Conservation (phyloP, 1,140 invertebrate species). For the Psilanteris sp. region DNA sequence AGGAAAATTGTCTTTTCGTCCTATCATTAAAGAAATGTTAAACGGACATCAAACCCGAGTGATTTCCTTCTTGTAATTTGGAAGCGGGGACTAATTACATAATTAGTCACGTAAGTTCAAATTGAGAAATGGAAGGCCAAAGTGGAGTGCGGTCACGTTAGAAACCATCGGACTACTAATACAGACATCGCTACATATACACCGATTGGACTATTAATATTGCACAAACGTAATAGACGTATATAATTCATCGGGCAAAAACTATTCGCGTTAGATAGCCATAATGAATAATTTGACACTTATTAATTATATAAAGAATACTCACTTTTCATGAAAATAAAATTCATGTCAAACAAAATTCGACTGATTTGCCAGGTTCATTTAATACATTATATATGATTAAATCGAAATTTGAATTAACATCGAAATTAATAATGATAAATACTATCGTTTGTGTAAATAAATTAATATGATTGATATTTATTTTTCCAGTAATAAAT, state of each 20-base stretch:
- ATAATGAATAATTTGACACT: constrained; percentile 38
- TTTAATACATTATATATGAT: too few species aligned
- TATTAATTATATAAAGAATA: too few species aligned
- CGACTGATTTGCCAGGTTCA: too few species aligned
- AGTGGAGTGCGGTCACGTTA: constrained; percentile 36
- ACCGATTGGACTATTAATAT: constrained; percentile 44
- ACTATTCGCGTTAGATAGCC: constrained; percentile 14
- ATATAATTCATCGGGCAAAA: constrained; percentile 25
- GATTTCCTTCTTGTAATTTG: constrained; percentile 28
- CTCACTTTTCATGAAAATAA: too few species aligned
- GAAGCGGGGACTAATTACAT: constrained; percentile 62
- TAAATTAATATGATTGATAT: too few species aligned
- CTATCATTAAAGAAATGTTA: constrained; percentile 18
- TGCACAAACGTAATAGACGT: constrained; percentile 20
- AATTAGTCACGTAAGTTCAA: constrained; percentile 64
- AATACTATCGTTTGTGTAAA: too few species aligned
- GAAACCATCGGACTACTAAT: constrained; percentile 35
- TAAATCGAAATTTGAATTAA: too few species aligned
- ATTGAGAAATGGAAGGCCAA: constrained; percentile 59
- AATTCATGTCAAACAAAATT: too few species aligned
- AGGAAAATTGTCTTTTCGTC: too few species aligned
- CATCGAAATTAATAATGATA: too few species aligned
- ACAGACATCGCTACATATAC: constrained; percentile 10
- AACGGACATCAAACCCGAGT: constrained; percentile 20
- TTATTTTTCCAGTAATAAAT: too few species aligned